Evolutionary conservation across 2,888 invertebrate genomes (phyloP), one percentile per base, ranked within the genome.

Genomic region (Lapara coniferarum): DNA sequence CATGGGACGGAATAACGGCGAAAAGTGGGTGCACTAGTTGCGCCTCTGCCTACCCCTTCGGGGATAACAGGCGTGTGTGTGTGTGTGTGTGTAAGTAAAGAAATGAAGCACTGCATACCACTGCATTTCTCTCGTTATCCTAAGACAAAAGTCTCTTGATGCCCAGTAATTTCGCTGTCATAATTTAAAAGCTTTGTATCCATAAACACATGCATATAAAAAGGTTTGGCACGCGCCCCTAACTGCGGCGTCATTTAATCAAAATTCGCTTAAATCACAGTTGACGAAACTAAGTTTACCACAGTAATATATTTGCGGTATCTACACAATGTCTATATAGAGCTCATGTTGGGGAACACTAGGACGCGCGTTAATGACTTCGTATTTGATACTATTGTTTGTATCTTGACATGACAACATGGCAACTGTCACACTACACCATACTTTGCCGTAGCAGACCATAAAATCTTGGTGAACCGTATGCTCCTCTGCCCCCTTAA

Each of bases 251-350:
- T 72, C 72, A 73, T 81, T 80, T 83, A 82, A 82, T 82, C 82
- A 81, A 81, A 80, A 78, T 81, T 81, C 79, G 76, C 76, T 82
- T 80, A 78, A 81, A 81, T 82, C 83, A 78, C 78, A 77, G 78
- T 77, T 78, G 77, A 73, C 76, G 77, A 71, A 77, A 73, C 66
- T 71, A 68, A 73, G 73, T 72, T 71, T 68, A 49, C 70, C 69
- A 51, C 69, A 59, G 66, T 68, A 72, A 73, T 72, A 71, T 71
- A 73, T 67, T 69, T 73, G 69, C 67, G 70, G 66, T 71, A n/a
- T n/a, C n/a, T n/a, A 73, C 69, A 72, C 70, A 71, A 63, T 70
- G 70, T 72, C 72, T 73, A 66, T 66, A 68, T 69, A 70, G 68
- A 69, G 69, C 71, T 71, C 70, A 67, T 71, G 68, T 68, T 68